Conservation (phyloP, 2,113 vertebrate genomes). For the Alethe castanea region DNA sequence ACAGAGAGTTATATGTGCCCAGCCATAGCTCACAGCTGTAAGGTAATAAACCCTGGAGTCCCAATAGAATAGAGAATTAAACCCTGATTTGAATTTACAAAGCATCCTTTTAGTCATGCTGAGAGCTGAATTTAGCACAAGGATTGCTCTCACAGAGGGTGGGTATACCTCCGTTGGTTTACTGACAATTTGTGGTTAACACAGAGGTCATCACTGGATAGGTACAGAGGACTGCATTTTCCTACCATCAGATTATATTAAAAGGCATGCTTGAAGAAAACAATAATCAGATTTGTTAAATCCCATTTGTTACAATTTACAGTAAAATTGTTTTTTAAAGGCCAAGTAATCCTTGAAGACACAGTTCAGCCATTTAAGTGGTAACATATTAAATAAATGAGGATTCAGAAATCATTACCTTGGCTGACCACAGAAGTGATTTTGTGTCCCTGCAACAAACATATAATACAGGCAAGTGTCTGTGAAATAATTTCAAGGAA, state of each 20-base stretch:
- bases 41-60: neutral
- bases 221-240: neutral
- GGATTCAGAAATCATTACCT: neutral
- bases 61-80: neutral
- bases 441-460: neutral
- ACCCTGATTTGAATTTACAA: neutral
- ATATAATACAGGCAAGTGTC: neutral
- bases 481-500: neutral
- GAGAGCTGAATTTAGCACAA: neutral
- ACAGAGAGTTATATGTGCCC: neutral
- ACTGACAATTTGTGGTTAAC: neutral
- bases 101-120: neutral
- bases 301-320: neutral
- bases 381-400: neutral
- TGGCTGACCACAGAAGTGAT: neutral
- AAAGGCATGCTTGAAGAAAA: neutral
- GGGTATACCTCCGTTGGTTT: neutral
- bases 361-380: neutral
- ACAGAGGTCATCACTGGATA: fast-evolving
- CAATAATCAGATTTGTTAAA: neutral
- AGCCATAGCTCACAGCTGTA: neutral
- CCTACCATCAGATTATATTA: neutral
- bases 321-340: neutral
- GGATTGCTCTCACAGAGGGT: neutral
- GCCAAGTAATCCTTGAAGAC: neutral